These are phyloP conservation scores for Hedychridium roseum DNA, from an alignment of 2,888 invertebrate genomes.

Conservation along the genomic window DNA sequence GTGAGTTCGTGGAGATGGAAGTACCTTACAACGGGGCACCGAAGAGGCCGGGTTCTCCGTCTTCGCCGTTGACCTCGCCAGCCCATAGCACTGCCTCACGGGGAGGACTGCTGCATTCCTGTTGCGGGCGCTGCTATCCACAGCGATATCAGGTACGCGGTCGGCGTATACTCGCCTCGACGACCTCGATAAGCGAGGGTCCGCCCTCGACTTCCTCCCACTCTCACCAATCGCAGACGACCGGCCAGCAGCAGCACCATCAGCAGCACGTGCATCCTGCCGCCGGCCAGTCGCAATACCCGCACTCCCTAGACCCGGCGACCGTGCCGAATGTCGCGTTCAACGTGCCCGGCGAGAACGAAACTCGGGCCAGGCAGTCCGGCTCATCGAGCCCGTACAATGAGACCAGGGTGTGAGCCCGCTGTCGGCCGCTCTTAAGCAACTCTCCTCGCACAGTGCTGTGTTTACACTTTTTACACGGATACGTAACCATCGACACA, in stretches of 20 bases:
- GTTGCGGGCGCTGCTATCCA: slow-evolving; percentile 84
- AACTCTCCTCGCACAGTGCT: too few relatives aligned
- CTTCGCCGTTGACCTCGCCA: slow-evolving; percentile 86
- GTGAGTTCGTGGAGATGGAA: slow-evolving; percentile 96
- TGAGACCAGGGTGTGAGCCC: slow-evolving; percentile 60
- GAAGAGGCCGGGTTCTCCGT: slow-evolving; percentile 89
- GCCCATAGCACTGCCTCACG: slow-evolving; percentile 83
- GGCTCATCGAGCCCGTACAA: slow-evolving; percentile 55
- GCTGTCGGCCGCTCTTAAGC: too few relatives aligned
- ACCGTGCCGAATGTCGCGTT: slow-evolving; percentile 59
- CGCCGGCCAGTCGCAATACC: slow-evolving; percentile 35
- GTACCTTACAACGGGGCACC: slow-evolving; percentile 93
- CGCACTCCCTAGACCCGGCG: slow-evolving; percentile 40
- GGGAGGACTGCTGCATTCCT: slow-evolving; percentile 77
- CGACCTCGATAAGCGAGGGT: slow-evolving; percentile 60
- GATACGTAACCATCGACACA: too few relatives aligned
- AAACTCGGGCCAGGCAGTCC: slow-evolving; percentile 38
- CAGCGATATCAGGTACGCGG: slow-evolving; percentile 85
- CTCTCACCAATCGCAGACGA: slow-evolving; percentile 52
- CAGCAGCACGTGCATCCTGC: slow-evolving; percentile 25
- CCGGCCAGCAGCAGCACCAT: slow-evolving; percentile 21
- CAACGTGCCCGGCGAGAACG: slow-evolving; percentile 54
- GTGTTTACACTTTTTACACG: too few relatives aligned
- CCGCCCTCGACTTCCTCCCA: slow-evolving; percentile 54
- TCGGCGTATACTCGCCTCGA: slow-evolving; percentile 61